phyloP scores from a whole-genome alignment of 2,888 invertebrate genomes.

The Ennomos fuscantarius region DNA sequence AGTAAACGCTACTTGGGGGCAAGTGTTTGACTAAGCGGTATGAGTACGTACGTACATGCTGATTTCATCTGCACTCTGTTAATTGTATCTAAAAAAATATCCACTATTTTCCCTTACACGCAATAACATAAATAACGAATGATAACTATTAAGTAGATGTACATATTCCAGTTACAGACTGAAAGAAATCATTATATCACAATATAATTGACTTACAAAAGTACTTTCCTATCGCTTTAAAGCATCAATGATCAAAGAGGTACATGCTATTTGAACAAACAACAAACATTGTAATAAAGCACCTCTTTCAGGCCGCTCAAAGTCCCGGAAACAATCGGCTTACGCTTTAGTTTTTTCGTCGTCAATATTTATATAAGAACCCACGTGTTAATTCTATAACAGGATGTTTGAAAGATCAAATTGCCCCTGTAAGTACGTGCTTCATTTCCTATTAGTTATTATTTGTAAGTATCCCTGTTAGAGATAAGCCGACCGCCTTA shows the following conservation, averaged over 20 bases:
- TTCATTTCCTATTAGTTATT: slow-evolving; percentile 78
- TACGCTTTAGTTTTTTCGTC: slow-evolving; percentile 62
- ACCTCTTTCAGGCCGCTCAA: slow-evolving; percentile 20
- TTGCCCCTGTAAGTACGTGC: slow-evolving; percentile 69
- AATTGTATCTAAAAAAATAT: no score
- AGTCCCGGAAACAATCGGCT: slow-evolving; percentile 65
- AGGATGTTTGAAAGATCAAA: slow-evolving; percentile 79
- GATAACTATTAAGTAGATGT: no score
- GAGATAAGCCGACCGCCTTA: slow-evolving; percentile 65
- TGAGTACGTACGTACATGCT: no score
- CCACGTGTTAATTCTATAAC: slow-evolving; percentile 76
- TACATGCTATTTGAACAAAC: slow-evolving; percentile 4
- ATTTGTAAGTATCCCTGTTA: slow-evolving; percentile 68
- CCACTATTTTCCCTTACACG: no score
- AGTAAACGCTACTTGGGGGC: no score
- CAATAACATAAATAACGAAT: no score
- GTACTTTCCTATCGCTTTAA: no score
- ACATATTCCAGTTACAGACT: no score
- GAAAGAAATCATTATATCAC: no score
- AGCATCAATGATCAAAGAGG: not conserved
- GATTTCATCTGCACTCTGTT: no score
- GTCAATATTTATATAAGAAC: slow-evolving; percentile 72
- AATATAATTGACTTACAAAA: no score
- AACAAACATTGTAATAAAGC: not conserved
- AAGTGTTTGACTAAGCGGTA: no score